phyloP scores from a whole-genome alignment of 2,797 vertebrate genomes.

The Scleropages formosus region DNA sequence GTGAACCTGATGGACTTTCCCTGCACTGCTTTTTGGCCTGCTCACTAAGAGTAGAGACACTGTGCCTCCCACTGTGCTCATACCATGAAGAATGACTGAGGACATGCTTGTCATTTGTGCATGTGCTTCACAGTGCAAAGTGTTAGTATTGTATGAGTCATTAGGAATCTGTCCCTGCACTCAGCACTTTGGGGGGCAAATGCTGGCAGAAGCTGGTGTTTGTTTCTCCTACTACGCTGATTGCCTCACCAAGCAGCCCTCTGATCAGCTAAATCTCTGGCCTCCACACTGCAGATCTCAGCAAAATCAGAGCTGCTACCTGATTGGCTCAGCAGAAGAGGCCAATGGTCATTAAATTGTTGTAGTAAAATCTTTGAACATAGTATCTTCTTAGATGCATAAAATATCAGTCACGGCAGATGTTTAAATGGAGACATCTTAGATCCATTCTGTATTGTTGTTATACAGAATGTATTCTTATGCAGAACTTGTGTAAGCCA shows the following conservation, averaged over 20 bases:
- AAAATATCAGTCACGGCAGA: conserved; percentile 9
- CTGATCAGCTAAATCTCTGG: conserved; percentile 5
- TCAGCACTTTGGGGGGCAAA: not conserved
- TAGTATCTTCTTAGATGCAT: conserved; percentile 1
- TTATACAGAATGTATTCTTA: not conserved
- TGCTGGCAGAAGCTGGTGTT: too few species aligned
- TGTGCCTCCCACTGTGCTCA: too few species aligned
- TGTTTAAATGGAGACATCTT: not conserved
- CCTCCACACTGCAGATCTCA: not conserved
- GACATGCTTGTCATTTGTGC: not conserved
- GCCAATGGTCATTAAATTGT: conserved; percentile 10
- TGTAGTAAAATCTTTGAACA: not conserved
- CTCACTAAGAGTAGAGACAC: too few species aligned
- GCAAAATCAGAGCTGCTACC: not conserved
- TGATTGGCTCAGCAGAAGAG: not conserved
- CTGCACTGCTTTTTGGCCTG: too few species aligned
- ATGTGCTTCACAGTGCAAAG: not conserved
- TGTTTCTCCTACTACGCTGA: not conserved
- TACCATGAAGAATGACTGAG: not conserved
- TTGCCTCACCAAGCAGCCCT: not conserved
- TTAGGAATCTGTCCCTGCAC: not conserved
- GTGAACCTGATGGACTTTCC: too few species aligned
- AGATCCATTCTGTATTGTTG: not conserved
- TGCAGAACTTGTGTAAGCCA: not conserved
- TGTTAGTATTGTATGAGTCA: not conserved